Evolutionary conservation across 92 coral and sea anemone genomes (phyloP).

Genomic region (Bergia sp.): DNA sequence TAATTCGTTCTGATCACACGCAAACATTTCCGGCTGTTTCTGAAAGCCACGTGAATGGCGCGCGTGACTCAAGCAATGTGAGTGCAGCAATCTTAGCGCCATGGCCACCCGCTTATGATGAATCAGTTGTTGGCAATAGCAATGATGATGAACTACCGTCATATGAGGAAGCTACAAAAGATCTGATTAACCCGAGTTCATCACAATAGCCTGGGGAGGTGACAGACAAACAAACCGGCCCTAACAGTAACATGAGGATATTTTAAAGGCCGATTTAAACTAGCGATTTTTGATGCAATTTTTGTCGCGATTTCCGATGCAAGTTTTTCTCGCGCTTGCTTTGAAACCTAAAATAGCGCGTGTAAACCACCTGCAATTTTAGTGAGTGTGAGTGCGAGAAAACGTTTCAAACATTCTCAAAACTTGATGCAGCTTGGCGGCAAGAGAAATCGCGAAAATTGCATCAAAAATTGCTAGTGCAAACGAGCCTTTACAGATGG

Average conservation of each 20-base stretch:
- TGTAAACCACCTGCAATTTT: too few species aligned
- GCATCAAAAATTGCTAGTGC: too few species aligned
- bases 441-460: too few species aligned
- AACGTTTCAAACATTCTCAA: too few species aligned
- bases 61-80: not conserved
- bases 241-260: not conserved
- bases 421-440: too few species aligned
- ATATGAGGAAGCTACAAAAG: slow-evolving; percentile 26
- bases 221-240: not conserved
- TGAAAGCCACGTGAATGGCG: not conserved
- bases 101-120: slow-evolving; percentile 14
- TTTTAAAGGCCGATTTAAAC: too few species aligned
- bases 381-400: too few species aligned
- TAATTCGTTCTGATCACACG: not conserved
- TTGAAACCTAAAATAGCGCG: too few species aligned
- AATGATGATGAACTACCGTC: slow-evolving; percentile 5
- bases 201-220: too few species aligned
- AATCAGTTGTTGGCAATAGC: not conserved
- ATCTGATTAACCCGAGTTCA: not conserved
- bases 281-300: too few species aligned
- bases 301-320: not conserved
- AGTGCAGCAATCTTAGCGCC: not conserved
- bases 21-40: not conserved
- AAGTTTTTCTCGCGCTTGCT: too few species aligned
- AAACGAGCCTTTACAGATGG: too few species aligned